These are phyloP conservation scores for Protomyctophum bolini DNA, from an alignment of 2,113 vertebrate genomes.

Conservation along the genomic window DNA sequence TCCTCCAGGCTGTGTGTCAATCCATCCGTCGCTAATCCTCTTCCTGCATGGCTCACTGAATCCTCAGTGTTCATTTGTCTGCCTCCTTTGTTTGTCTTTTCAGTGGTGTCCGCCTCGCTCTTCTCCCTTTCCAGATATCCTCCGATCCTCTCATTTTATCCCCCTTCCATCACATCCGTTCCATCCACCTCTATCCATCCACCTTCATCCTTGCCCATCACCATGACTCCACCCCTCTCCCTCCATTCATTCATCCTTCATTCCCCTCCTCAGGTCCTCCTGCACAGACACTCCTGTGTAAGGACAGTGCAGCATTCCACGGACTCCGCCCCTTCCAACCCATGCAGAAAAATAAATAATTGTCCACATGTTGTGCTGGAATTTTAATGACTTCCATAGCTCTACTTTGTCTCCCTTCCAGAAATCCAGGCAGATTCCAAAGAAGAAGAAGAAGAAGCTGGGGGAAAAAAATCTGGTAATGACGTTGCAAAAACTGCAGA, in stretches of 20 bases:
- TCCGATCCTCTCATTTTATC: conserved; percentile 18
- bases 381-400: conserved; percentile 88
- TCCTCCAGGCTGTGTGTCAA: conserved; percentile 38
- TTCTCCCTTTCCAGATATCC: conserved; percentile 3
- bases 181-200: conserved; percentile 16
- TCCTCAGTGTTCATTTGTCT: conserved; percentile 47
- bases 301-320: conserved; percentile 60
- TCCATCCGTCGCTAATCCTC: conserved; percentile 53
- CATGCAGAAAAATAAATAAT: conserved; percentile 79
- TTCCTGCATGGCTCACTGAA: conserved; percentile 48
- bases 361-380: conserved; percentile 74
- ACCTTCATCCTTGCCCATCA: conserved; percentile 8
- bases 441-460: conserved; percentile 25
- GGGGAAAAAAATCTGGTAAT: conserved; percentile 14
- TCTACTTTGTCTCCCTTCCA: conserved; percentile 75
- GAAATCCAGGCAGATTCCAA: conserved; percentile 44
- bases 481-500: conserved; percentile 19
- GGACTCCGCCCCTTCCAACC: conserved; percentile 61
- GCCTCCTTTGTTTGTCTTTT: conserved; percentile 36
- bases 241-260: conserved; percentile 40
- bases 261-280: conserved; percentile 13
- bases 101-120: conserved; percentile 28
- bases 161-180: conserved; percentile 8
- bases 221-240: not conserved
- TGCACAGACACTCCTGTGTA: conserved; percentile 28